These are phyloP conservation scores for Caracal caracal DNA, from an alignment of 2,113 vertebrate genomes.

Conservation along the genomic window DNA sequence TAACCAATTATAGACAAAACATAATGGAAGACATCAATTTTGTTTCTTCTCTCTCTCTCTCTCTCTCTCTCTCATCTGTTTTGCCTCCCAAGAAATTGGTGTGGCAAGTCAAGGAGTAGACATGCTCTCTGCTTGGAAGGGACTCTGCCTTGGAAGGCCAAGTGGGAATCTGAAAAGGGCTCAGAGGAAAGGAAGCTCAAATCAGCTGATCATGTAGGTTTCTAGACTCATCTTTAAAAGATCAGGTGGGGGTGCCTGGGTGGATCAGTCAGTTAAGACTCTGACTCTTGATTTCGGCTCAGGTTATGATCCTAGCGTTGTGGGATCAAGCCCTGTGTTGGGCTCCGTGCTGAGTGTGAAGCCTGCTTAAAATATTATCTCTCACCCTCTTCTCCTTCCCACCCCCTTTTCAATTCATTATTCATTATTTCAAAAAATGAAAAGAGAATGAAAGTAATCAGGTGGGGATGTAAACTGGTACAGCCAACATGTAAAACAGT, in stretches of 20 bases:
- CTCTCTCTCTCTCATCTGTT: background rate
- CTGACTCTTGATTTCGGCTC: too few relatives aligned
- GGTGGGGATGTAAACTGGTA: background rate
- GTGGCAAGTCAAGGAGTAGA: background rate
- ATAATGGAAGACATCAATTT: background rate
- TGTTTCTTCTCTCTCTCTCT: background rate
- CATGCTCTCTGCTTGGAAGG: background rate
- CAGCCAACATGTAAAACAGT: background rate
- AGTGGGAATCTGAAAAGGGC: background rate
- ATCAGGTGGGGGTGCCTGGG: background rate
- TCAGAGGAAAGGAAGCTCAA: background rate
- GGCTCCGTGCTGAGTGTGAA: too few relatives aligned
- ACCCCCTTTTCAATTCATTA: too few relatives aligned
- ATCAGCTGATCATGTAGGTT: background rate
- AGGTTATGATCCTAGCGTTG: too few relatives aligned
- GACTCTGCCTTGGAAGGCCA: background rate
- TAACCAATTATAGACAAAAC: background rate
- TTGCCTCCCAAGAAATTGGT: background rate
- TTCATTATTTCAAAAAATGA: too few relatives aligned
- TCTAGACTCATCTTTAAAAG: background rate
- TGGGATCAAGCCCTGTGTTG: too few relatives aligned
- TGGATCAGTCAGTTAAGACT: too few relatives aligned
- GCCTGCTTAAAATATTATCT: too few relatives aligned
- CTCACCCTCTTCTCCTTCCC: too few relatives aligned
- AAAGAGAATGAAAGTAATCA: background rate